Evolutionary conservation across 92 coral and sea anemone species (phyloP).

Genomic region (Heteractis magnifica): DNA sequence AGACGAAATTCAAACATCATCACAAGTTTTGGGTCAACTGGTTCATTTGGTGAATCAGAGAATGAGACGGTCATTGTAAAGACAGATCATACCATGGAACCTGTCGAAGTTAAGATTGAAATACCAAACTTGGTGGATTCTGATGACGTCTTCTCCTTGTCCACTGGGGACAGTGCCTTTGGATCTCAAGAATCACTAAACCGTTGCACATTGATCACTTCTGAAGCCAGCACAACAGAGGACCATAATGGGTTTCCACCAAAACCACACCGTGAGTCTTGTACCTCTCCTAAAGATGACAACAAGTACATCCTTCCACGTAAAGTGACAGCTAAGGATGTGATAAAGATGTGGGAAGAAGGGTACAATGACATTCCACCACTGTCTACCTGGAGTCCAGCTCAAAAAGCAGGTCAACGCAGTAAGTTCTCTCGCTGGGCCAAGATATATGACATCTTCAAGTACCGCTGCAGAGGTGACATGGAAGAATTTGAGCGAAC

Average conservation of each 20-base stretch:
- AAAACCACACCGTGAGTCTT: conserved; percentile 16
- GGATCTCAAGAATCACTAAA: conserved; percentile 31
- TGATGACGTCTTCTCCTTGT: conserved; percentile 38
- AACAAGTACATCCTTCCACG: conserved; percentile 74
- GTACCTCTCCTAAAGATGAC: conserved; percentile 33
- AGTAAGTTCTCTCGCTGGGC: conserved; percentile 99
- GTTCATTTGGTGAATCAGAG: conserved; percentile 18
- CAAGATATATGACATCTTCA: conserved; percentile 95
- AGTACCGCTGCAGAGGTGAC: conserved; percentile 87
- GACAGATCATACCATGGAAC: conserved; percentile 39
- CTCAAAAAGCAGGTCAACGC: conserved; percentile 94
- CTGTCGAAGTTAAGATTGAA: conserved; percentile 45
- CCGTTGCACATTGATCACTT: not conserved
- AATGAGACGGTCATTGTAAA: conserved; percentile 40
- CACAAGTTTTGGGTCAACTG: conserved; percentile 3
- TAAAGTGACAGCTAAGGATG: conserved; percentile 94
- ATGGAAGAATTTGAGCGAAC: conserved; percentile 73
- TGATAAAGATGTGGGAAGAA: conserved; percentile 89
- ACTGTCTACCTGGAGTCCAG: conserved; percentile 85
- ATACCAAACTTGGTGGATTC: conserved; percentile 31
- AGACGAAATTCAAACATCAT: conserved; percentile 21
- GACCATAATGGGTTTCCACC: not conserved
- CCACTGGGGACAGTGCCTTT: conserved; percentile 24
- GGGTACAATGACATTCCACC: conserved; percentile 90
- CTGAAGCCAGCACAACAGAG: conserved; percentile 19